These are phyloP conservation scores for Numida meleagris DNA, from an alignment of 2,113 vertebrate genomes.

Conservation along the genomic window DNA sequence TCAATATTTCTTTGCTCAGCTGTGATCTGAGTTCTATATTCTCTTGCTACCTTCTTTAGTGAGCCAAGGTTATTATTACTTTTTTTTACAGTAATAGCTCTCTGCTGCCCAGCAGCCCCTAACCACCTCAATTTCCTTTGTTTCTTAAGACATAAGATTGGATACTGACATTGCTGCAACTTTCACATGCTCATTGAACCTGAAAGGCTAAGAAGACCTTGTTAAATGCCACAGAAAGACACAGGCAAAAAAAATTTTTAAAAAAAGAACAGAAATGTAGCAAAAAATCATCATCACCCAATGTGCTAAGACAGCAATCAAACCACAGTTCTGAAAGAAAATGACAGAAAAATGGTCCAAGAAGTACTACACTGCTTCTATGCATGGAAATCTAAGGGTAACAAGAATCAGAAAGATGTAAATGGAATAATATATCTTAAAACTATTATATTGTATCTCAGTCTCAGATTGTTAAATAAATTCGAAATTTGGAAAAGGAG, in stretches of 20 bases:
- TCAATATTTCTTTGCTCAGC: conserved; percentile 45
- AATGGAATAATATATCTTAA: background rate
- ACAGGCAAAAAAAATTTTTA: background rate
- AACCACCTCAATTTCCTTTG: conserved; percentile 60
- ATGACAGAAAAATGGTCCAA: background rate
- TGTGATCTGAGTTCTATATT: conserved; percentile 51
- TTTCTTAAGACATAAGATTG: conserved; percentile 57
- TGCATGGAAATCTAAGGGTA: background rate
- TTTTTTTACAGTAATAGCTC: conserved; percentile 57
- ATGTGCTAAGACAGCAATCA: background rate
- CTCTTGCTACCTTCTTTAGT: conserved; percentile 33
- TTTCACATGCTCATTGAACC: conserved; percentile 67
- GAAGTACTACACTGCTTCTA: background rate
- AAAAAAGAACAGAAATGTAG: background rate
- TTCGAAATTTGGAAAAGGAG: background rate
- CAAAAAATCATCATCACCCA: background rate
- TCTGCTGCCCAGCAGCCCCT: conserved; percentile 56
- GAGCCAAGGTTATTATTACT: conserved; percentile 52
- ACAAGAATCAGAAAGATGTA: background rate
- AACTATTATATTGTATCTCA: background rate
- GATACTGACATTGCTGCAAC: conserved; percentile 62
- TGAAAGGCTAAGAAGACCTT: conserved; percentile 65
- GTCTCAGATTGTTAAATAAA: background rate
- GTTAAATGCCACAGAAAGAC: conserved; percentile 45
- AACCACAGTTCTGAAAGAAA: background rate